Evolutionary conservation across 2,113 vertebrate species (phyloP).

Genomic region (Ptilonorhynchus violaceus): DNA sequence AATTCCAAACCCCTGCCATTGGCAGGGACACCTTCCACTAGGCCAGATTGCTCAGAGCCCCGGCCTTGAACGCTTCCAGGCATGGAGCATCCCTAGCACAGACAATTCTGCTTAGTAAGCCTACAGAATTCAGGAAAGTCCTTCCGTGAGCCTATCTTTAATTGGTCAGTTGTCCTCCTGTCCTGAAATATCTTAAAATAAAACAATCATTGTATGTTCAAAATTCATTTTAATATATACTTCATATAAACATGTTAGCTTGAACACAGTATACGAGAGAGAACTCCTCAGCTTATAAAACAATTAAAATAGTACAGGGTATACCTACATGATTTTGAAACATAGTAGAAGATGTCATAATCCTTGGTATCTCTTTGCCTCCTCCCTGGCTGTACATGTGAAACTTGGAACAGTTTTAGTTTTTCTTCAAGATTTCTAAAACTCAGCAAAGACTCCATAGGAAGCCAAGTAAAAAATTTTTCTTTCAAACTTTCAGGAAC

Average conservation of each 20-base stretch:
- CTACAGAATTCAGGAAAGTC: neutral
- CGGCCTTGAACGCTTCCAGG: neutral
- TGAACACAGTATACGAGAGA: neutral
- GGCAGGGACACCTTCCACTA: neutral
- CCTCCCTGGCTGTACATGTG: neutral
- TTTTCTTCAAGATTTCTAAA: constrained; percentile 64
- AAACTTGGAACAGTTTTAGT: constrained; percentile 30
- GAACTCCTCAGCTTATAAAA: neutral
- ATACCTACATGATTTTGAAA: constrained; percentile 63
- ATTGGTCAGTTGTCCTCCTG: neutral
- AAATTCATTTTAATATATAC: neutral
- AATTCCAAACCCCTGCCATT: neutral
- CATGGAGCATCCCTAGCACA: neutral
- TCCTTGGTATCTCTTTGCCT: neutral
- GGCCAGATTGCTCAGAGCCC: neutral
- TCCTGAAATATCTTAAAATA: neutral
- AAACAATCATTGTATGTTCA: neutral
- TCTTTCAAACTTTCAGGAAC: neutral
- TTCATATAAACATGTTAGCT: neutral
- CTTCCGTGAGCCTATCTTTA: neutral
- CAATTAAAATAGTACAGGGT: neutral
- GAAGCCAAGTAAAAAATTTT: constrained; percentile 71
- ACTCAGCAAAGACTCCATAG: constrained; percentile 1
- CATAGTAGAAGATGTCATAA: neutral
- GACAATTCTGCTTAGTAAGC: neutral